phyloP scores from a whole-genome alignment of 2,888 invertebrate species.

The Lampropteryx suffumata region DNA sequence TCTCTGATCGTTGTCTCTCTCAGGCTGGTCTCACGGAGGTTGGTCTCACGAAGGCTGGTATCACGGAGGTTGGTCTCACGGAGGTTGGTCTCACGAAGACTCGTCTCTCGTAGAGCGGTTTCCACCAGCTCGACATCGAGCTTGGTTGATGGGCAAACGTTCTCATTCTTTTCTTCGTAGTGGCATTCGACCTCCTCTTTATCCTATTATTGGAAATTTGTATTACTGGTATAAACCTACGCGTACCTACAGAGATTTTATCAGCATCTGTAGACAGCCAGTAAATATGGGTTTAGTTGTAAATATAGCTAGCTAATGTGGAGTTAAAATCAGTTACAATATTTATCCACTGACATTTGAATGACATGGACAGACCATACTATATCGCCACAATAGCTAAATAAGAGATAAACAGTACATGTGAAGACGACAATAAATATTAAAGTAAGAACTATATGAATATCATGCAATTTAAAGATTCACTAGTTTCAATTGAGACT shows the following conservation, averaged over 20 bases:
- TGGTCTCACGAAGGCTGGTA: conserved; percentile 8
- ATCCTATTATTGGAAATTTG: conserved; percentile 46
- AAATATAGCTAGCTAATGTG: too few relatives aligned
- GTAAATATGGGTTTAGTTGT: too few relatives aligned
- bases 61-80: conserved; percentile 6
- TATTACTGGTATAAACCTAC: neutral
- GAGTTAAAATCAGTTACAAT: too few relatives aligned
- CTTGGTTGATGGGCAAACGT: conserved; percentile 52
- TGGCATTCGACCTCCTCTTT: conserved; percentile 77
- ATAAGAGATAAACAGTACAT: too few relatives aligned
- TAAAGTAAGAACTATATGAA: neutral
- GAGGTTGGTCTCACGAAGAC: conserved; percentile 5
- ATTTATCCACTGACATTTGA: too few relatives aligned
- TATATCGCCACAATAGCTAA: too few relatives aligned
- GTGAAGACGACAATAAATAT: neutral
- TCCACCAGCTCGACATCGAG: conserved; percentile 65
- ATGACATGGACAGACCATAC: too few relatives aligned
- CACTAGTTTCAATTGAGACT: neutral
- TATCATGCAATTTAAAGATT: too few relatives aligned
- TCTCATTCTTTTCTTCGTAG: conserved; percentile 79
- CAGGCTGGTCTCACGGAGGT: conserved; percentile 12
- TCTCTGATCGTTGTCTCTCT: conserved; percentile 78
- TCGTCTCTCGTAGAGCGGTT: conserved; percentile 44
- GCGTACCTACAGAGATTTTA: too few relatives aligned
- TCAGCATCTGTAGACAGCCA: too few relatives aligned